Conservation (phyloP, 2,888 invertebrate genomes). For the Pherbina coryleti region DNA sequence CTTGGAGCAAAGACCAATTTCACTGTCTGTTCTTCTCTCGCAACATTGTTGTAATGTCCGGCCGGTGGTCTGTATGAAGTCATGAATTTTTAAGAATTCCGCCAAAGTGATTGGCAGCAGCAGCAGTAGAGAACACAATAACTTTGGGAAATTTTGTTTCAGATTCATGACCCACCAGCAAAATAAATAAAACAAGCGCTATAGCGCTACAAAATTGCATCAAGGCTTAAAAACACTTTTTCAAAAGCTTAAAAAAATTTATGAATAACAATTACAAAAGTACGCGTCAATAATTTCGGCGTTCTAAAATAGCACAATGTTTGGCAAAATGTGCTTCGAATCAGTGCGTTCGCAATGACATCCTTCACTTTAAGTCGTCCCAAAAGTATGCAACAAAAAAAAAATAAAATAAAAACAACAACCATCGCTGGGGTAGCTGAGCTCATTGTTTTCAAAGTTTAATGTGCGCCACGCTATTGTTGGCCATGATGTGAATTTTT, state of each 20-base stretch:
- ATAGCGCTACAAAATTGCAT: neutral
- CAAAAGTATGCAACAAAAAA: conserved; percentile 17
- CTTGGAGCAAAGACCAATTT: neutral
- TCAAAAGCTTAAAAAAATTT: neutral
- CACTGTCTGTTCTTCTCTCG: neutral
- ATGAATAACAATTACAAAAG: neutral
- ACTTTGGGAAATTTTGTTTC: neutral
- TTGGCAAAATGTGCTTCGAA: neutral
- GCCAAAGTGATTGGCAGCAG: neutral
- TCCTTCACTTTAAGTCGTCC: neutral
- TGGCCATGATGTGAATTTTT: conserved; percentile 1
- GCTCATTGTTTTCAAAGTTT: conserved; percentile 13
- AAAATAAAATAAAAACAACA: neutral
- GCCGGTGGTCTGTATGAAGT: neutral
- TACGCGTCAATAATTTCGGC: neutral
- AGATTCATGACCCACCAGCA: neutral
- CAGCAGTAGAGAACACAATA: neutral
- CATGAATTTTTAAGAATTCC: neutral
- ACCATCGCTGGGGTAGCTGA: neutral
- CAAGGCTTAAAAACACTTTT: neutral
- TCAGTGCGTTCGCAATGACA: neutral
- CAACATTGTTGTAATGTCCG: neutral
- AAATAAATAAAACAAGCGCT: neutral
- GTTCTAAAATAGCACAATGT: neutral
- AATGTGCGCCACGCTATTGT: neutral